phyloP scores from a whole-genome alignment of 1,140 invertebrate species.

The Monomorium pharaonis region DNA sequence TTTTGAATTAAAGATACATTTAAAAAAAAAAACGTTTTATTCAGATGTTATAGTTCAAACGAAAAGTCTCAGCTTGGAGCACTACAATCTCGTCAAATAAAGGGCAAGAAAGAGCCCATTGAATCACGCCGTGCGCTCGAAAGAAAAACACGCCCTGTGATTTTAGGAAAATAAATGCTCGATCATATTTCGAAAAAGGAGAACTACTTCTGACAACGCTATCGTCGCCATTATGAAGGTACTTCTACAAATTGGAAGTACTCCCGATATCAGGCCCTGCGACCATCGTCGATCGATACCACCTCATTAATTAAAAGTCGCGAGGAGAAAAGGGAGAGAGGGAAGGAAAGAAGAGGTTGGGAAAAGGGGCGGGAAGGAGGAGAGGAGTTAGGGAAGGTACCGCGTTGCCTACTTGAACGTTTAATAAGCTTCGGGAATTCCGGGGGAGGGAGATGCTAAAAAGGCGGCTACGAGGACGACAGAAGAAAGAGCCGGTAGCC shows the following conservation, averaged over 20 bases:
- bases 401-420: constrained; percentile 53
- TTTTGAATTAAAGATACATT: background rate
- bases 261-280: constrained; percentile 32
- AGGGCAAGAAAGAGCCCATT: background rate
- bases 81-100: background rate
- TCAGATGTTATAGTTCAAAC: background rate
- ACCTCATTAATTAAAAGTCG: constrained; percentile 62
- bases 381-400: constrained; percentile 29
- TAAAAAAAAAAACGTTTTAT: background rate
- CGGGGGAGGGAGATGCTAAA: constrained; percentile 50
- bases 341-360: background rate
- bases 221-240: constrained; percentile 44
- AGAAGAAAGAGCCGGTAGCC: constrained; percentile 8
- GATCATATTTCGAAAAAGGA: constrained; percentile 35
- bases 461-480: constrained; percentile 44
- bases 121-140: background rate
- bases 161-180: constrained; percentile 41
- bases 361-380: background rate
- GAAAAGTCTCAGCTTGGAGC: background rate
- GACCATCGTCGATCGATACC: constrained; percentile 52
- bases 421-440: constrained; percentile 58
- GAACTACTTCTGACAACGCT: constrained; percentile 39
- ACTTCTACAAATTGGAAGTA: constrained; percentile 54
- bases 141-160: background rate
- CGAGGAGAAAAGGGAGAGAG: background rate